Evolutionary conservation across 2,113 vertebrate genomes (phyloP), one percentile per base, ranked within the genome.

Genomic region (Hiodon tergisus): DNA sequence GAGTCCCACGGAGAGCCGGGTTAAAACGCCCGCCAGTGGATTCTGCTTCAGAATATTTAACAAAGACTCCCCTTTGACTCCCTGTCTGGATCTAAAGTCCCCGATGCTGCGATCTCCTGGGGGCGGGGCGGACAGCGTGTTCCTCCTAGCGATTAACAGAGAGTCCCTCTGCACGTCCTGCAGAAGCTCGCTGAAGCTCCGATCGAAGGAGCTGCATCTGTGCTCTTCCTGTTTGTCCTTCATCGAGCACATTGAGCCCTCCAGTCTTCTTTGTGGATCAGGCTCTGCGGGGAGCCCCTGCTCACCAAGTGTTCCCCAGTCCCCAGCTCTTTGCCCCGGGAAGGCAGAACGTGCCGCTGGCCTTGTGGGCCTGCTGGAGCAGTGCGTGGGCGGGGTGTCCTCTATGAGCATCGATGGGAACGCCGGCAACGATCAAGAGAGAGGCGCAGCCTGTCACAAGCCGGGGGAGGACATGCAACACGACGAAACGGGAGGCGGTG

Each of bases 201-300:
- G 76, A 69, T 86, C 80, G 67, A 79, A 89, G 0, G 85, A 91
- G 54, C 74, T 88, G 65, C 86, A 88, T 72, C 85, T 89, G 8
- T 92, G 89, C 84, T 85, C 83, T 76, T 87, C 87, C 61, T 89
- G 89, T 75, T 83, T 85, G 76, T 87, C 88, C 14, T 85, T 86
- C 63, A 85, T 60, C 0, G 88, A 88, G 61, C 86, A 82, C n/a
- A 67, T 63, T 57, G 85, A 85, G 73, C 81, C 81, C 3, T 77
- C n/a, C 69, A 80, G 52, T 52, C 71, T 76, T 71, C 80, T 69
- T 54, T 65, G 59, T 9, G 69, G 69, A 14, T 74, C 80, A 2
- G 69, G 77, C 31, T 80, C 85, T 1, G 6, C 77, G 53, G 82
- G 86, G 13, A 17, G 73, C 0, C 77, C 7, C 0, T 81, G 79